Evolutionary conservation across 2,113 vertebrate species (phyloP).

Genomic region (Ceyx margarethae): DNA sequence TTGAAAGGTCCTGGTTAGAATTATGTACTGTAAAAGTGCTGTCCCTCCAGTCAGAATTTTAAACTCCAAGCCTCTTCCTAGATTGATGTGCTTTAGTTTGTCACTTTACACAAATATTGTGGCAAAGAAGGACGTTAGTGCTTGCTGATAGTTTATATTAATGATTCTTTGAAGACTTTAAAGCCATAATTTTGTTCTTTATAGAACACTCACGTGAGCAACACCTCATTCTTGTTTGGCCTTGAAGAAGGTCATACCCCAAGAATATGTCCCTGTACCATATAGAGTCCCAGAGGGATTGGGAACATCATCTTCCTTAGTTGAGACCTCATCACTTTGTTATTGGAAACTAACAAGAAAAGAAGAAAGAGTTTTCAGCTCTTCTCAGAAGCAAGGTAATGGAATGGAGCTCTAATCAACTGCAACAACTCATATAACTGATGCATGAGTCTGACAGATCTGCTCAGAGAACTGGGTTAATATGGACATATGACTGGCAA

Average conservation of each 20-base stretch:
- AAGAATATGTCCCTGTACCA: neutral
- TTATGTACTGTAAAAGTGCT: neutral
- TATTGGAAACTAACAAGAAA: neutral
- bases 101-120: neutral
- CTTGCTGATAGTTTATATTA: neutral
- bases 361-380: neutral
- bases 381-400: neutral
- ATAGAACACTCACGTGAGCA: neutral
- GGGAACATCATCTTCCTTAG: neutral
- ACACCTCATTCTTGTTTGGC: neutral
- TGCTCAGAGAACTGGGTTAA: neutral
- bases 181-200: neutral
- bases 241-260: rapidly evolving
- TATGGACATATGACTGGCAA: neutral
- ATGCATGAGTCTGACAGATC: neutral
- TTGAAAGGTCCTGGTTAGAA: neutral
- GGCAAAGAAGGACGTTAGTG: neutral
- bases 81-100: neutral
- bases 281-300: neutral
- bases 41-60: neutral
- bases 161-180: neutral
- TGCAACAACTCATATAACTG: neutral
- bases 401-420: neutral
- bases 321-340: neutral
- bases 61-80: neutral